phyloP scores from a whole-genome alignment of 2,888 invertebrate genomes.

The Romanomermis culicivorax region DNA sequence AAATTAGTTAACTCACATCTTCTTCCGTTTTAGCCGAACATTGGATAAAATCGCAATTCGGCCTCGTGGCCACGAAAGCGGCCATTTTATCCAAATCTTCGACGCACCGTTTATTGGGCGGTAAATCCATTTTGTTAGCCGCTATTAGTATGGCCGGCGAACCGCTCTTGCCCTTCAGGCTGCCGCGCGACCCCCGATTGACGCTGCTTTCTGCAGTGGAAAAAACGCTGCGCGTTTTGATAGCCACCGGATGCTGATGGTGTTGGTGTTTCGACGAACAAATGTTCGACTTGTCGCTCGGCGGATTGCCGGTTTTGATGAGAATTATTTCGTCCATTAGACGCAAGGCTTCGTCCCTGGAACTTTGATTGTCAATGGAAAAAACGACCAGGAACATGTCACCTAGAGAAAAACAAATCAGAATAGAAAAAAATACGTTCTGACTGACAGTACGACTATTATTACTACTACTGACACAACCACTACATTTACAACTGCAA shows the following conservation, averaged over 20 bases:
- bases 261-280: not conserved
- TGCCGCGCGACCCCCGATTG: not conserved
- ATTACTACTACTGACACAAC: too few species aligned
- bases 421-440: too few species aligned
- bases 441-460: too few species aligned
- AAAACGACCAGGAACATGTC: conserved; percentile 58
- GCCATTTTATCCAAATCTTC: not conserved
- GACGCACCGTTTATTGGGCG: not conserved
- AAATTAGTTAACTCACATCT: too few species aligned
- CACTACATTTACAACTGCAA: too few species aligned
- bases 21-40: conserved; percentile 59
- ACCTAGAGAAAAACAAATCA: conserved; percentile 42
- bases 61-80: not conserved
- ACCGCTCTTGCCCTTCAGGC: not conserved
- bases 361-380: conserved; percentile 60
- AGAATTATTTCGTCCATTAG: conserved; percentile 58
- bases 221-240: not conserved
- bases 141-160: conserved; percentile 9
- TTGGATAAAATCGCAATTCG: conserved; percentile 50
- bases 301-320: not conserved
- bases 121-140: conserved; percentile 11
- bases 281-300: not conserved
- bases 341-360: conserved; percentile 59
- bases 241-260: too few species aligned
- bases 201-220: too few species aligned